Conservation (phyloP, 2,113 vertebrate genomes). For the Eonycteris spelaea region DNA sequence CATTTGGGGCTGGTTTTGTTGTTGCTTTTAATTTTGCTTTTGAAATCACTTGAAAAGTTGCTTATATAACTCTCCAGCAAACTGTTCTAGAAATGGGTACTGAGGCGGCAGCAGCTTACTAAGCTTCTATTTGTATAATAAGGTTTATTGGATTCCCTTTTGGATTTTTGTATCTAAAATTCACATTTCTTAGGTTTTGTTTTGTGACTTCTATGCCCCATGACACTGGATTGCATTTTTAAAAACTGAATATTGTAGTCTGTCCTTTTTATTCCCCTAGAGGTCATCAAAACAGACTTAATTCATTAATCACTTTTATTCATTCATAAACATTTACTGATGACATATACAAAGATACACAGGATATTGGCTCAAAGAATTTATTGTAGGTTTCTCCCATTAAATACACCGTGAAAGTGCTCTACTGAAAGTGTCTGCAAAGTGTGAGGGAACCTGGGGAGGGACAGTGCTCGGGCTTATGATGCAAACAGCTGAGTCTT, state of each 20-base stretch:
- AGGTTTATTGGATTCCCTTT: not conserved
- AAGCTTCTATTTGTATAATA: not conserved
- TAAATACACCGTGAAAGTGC: not conserved
- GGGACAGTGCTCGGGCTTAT: not conserved
- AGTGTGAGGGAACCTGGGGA: not conserved
- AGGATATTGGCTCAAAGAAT: not conserved
- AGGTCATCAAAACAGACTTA: constrained; percentile 9
- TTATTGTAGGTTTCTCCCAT: not conserved
- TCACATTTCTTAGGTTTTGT: not conserved
- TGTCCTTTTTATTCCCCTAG: not conserved
- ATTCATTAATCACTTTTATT: constrained; percentile 6
- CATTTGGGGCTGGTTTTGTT: not conserved
- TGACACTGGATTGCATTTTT: not conserved
- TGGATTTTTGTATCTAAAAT: not conserved
- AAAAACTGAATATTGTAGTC: not conserved
- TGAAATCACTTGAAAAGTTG: not conserved
- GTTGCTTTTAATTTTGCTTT: not conserved
- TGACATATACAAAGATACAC: not conserved
- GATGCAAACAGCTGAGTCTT: not conserved
- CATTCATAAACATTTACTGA: not conserved
- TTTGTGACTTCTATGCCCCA: not conserved
- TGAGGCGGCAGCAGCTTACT: not conserved
- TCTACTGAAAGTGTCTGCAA: not conserved
- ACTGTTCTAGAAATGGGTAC: constrained; percentile 1
- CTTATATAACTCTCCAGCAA: not conserved